Evolutionary conservation across 2,888 invertebrate genomes (phyloP).

Genomic region (Drosophila mayaguana): DNA sequence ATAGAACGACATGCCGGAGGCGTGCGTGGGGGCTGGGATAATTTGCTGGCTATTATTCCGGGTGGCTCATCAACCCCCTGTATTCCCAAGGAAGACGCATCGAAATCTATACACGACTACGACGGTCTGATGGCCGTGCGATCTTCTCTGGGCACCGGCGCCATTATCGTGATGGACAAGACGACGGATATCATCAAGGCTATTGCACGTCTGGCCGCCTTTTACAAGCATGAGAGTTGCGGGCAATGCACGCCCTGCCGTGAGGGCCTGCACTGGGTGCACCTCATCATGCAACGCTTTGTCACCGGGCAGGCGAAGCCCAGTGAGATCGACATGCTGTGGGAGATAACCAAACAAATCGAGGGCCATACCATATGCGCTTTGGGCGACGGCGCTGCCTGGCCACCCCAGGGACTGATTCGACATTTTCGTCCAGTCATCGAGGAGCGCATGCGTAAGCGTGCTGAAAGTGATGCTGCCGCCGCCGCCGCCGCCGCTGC

Average conservation of each 20-base stretch:
- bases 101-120: slow-evolving; percentile 97
- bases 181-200: slow-evolving; percentile 97
- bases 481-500: background rate
- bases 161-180: slow-evolving; percentile 99
- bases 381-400: slow-evolving; percentile 98
- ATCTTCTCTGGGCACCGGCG: slow-evolving; percentile 98
- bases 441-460: slow-evolving; percentile 92
- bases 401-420: slow-evolving; percentile 98
- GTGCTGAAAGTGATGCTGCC: slow-evolving; percentile 31
- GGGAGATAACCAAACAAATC: slow-evolving; percentile 99
- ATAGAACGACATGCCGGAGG: slow-evolving; percentile 99
- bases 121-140: slow-evolving; percentile 96
- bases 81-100: slow-evolving; percentile 96
- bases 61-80: slow-evolving; percentile 99
- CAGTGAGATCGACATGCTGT: slow-evolving; percentile 98
- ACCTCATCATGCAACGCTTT: slow-evolving; percentile 91
- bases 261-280: slow-evolving; percentile 97
- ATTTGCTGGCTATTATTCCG: slow-evolving; percentile 97
- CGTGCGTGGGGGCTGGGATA: slow-evolving; percentile 98
- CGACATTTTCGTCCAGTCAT: slow-evolving; percentile 97
- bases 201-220: slow-evolving; percentile 96
- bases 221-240: slow-evolving; percentile 99
- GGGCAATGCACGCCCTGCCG: slow-evolving; percentile 99
- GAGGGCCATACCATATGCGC: slow-evolving; percentile 99
- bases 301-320: slow-evolving; percentile 95